phyloP scores from a whole-genome alignment of 2,797 vertebrate genomes.

The Manis crassicaudata region DNA sequence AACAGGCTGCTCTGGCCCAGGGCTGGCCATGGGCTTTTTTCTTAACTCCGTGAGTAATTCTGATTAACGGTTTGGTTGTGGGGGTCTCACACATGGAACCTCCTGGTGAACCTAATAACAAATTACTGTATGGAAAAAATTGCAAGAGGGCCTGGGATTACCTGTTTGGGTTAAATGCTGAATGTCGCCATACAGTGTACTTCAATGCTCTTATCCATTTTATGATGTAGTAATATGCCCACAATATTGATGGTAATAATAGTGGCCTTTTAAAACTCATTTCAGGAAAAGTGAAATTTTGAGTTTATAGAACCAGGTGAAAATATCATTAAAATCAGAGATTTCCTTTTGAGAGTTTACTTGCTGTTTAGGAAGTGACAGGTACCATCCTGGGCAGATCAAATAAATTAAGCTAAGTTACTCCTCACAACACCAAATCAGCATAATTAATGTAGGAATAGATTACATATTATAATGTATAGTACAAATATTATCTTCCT shows the following conservation, averaged over 20 bases:
- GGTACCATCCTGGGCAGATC: background rate
- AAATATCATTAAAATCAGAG: conserved; percentile 33
- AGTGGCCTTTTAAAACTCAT: conserved; percentile 50
- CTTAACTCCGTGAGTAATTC: conserved; percentile 82
- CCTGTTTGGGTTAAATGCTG: conserved; percentile 48
- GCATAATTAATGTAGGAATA: background rate
- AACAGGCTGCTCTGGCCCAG: conserved; percentile 75
- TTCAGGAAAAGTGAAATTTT: conserved; percentile 58
- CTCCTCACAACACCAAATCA: background rate
- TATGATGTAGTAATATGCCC: conserved; percentile 33
- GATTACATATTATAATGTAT: background rate
- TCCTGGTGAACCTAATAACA: conserved; percentile 73
- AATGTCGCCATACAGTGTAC: background rate
- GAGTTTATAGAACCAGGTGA: conserved; percentile 35
- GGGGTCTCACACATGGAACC: conserved; percentile 74
- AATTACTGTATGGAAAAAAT: conserved; percentile 75
- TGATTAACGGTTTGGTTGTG: conserved; percentile 82
- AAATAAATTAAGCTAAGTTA: background rate
- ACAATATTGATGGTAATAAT: conserved; percentile 44
- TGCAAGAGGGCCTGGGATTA: conserved; percentile 41
- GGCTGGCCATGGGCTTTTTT: conserved; percentile 78
- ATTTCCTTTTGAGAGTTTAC: conserved; percentile 16
- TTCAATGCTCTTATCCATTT: conserved; percentile 31
- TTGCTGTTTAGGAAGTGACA: background rate
- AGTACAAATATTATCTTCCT: background rate